Base-by-base conservation (phyloP, 2,113 vertebrate species). In the Solenodon paradoxus region DNA sequence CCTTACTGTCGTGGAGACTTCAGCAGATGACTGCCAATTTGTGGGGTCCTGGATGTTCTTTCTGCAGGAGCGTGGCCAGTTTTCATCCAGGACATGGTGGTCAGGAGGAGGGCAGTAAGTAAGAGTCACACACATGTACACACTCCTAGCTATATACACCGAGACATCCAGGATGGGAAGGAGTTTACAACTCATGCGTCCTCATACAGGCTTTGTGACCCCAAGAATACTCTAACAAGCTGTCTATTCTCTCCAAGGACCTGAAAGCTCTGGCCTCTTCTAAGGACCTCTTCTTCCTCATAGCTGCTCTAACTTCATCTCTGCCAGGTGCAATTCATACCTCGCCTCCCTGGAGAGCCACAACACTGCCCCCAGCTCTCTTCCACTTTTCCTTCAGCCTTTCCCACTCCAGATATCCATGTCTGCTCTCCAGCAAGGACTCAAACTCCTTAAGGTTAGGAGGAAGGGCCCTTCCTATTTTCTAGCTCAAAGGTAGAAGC, bases 161-260 rank as follows among this genome's bases (percentile, higher is more conserved):
- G 5, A 1, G 26, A 22, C 15, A 49, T n/a, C 20, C 68, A 19
- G 69, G 47, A 9, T 7, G 1, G 42, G 59, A 55, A 38, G 45
- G 30, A 64, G 61, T 42, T 74, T 66, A 38, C 19, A 30, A 5
- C 5, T 45, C 26, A 9, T 78, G 51, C 59, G 66, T 51, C 19
- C 45, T 7, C n/a, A 71, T 7, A 45, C 0, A 28, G 17, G 45
- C 1, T 7, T 6, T 0, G 1, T 17, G 49, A 42, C 19, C 15
- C 88, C 13, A 10, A 87, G 55, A 35, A 7, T 75, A 47, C 15
- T 13, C 28, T 6, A 61, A 4, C 10, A 32, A 80, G 74, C 17
- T 16, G 19, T n/a, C 4, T 0, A 3, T 17, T 26, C 53, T 17
- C 17, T 12, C 49, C 47, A 7, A 0, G 16, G 17, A 30, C 24